These are phyloP conservation scores for Pharmacophagus antenor DNA, from an alignment of 2,888 invertebrate species.

Conservation along the genomic window DNA sequence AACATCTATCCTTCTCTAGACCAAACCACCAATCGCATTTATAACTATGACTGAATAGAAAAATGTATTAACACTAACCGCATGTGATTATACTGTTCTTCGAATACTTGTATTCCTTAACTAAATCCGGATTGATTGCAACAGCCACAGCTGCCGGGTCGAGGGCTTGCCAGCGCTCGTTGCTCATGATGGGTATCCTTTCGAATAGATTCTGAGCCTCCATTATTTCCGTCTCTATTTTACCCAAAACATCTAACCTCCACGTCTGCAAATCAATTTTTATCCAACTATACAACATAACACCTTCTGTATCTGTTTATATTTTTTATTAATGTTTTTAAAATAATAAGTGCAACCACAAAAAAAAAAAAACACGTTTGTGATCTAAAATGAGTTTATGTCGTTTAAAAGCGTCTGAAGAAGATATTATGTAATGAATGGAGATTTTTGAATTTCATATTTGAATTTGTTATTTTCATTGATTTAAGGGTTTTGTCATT, in stretches of 20 bases:
- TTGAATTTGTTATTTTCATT: no score
- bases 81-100: slow-evolving; percentile 59
- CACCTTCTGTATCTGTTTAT: no score
- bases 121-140: slow-evolving; percentile 53
- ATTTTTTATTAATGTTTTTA: no score
- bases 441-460: no score
- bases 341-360: no score
- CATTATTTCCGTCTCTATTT: slow-evolving; percentile 56
- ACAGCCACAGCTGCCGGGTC: slow-evolving; percentile 59
- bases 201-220: slow-evolving; percentile 59
- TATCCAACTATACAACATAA: not conserved
- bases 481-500: no score
- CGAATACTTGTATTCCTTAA: slow-evolving; percentile 58
- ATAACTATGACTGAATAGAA: not conserved
- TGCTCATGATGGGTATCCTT: slow-evolving; percentile 43
- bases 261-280: slow-evolving; percentile 49
- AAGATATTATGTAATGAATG: no score
- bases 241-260: slow-evolving; percentile 55
- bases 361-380: no score
- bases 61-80: slow-evolving; percentile 43
- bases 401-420: no score
- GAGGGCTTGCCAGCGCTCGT: slow-evolving; percentile 51
- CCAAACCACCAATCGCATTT: no score
- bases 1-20: no score
- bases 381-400: no score